Percentiles rank a stretch among this genome's conserved stretches.
These are phyloP conservation scores for Drosophila lacicola DNA, from an alignment of 2,888 invertebrate species.

Conservation along the genomic window DNA sequence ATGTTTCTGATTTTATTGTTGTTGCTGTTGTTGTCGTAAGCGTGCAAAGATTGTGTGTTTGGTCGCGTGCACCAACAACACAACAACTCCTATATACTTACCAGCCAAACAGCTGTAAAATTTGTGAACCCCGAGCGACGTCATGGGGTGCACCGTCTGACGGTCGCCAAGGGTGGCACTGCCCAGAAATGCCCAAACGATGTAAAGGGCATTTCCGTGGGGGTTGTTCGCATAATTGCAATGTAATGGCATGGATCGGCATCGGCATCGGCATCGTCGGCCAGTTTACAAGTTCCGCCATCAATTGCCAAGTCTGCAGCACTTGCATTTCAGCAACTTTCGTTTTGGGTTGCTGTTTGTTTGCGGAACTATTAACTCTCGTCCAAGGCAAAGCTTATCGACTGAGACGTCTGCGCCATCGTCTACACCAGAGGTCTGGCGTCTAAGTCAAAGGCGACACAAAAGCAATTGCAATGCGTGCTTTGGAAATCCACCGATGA, in stretches of 20 bases:
- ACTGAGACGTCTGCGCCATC: constrained; percentile 42
- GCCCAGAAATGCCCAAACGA: constrained; percentile 31
- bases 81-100: constrained; percentile 33
- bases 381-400: constrained; percentile 47
- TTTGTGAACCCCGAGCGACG: constrained; percentile 42
- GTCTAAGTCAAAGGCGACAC: constrained; percentile 24
- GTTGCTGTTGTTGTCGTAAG: constrained; percentile 13
- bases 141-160: constrained; percentile 60
- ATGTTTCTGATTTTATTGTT: constrained; percentile 44
- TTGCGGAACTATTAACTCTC: constrained; percentile 68
- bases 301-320: constrained; percentile 51
- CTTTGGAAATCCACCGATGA: constrained; percentile 40
- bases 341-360: constrained; percentile 46
- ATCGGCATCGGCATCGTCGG: constrained; percentile 27
- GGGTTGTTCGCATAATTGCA: constrained; percentile 74
- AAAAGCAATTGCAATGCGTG: constrained; percentile 30
- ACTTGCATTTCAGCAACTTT: constrained; percentile 65
- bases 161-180: constrained; percentile 57
- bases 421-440: constrained; percentile 17
- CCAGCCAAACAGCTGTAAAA: constrained; percentile 60
- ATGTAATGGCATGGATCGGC: constrained; percentile 64
- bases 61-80: constrained; percentile 43
- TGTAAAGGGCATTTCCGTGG: constrained; percentile 27
- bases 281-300: constrained; percentile 51
- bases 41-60: constrained; percentile 13